These are phyloP conservation scores for Xestoiulus laeticollis DNA, from an alignment of 2,888 invertebrate species.

Conservation along the genomic window DNA sequence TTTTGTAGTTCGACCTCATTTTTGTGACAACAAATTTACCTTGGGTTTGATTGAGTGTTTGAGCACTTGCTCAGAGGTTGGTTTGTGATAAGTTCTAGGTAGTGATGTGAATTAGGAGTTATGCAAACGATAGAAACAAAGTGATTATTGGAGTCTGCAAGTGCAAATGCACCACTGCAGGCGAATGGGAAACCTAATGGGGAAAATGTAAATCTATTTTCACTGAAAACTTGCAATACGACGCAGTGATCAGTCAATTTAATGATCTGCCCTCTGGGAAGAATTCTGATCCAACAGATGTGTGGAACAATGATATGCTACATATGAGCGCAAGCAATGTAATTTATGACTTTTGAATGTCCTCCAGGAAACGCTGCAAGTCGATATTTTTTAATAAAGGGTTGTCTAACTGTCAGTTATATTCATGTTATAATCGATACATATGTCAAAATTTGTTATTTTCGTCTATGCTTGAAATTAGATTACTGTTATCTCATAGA, in stretches of 20 bases:
- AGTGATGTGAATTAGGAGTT: not conserved
- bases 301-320: not conserved
- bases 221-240: not conserved
- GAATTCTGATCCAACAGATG: not conserved
- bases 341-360: not conserved
- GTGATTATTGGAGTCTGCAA: not conserved
- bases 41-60: not conserved
- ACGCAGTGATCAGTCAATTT: not conserved
- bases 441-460: not conserved
- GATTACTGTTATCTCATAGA: not conserved
- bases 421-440: not conserved
- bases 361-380: not conserved
- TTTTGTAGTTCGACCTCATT: not conserved
- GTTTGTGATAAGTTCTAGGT: not conserved
- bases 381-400: conserved; percentile 21
- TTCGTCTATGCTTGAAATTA: not conserved
- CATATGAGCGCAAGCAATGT: not conserved
- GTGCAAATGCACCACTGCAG: not conserved
- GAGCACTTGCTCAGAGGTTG: not conserved
- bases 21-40: not conserved
- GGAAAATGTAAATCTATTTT: not conserved
- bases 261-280: conserved; percentile 1
- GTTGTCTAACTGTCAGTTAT: not conserved
- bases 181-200: not conserved
- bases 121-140: not conserved